Percentiles rank a stretch among this genome's conserved stretches.
Evolutionary conservation across 2,797 vertebrate species (phyloP).

Genomic region (Prunella strophiata): DNA sequence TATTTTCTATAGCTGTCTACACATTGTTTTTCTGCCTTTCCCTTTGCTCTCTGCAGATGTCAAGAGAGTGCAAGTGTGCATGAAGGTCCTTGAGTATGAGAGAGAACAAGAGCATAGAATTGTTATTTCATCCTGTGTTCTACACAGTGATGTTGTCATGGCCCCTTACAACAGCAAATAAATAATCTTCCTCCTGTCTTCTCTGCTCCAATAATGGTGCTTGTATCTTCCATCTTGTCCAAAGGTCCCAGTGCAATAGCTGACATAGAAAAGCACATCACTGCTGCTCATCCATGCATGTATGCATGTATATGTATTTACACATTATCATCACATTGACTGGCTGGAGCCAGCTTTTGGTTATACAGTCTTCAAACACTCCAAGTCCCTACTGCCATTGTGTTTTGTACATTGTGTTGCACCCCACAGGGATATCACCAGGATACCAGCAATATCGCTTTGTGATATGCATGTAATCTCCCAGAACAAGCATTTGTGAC

Average conservation of each 20-base stretch:
- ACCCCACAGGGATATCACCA: not conserved
- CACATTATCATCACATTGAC: not conserved
- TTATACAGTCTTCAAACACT: not conserved
- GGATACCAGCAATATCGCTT: not conserved
- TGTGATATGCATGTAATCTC: not conserved
- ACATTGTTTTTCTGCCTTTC: not conserved
- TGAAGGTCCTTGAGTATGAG: not conserved
- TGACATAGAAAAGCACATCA: conserved; percentile 16
- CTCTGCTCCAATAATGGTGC: not conserved
- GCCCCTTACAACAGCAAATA: not conserved
- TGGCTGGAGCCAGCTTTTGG: not conserved
- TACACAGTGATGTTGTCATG: not conserved
- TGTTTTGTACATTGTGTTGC: not conserved
- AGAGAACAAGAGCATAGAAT: not conserved
- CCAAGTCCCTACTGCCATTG: not conserved
- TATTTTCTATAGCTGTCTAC: not conserved
- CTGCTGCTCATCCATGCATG: conserved; percentile 13
- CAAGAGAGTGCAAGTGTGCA: not conserved
- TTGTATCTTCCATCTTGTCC: not conserved
- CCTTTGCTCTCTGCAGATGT: not conserved
- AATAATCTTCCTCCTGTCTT: not conserved
- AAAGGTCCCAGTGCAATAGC: not conserved
- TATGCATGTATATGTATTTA: conserved; percentile 20
- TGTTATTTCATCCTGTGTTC: not conserved
- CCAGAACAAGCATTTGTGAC: not conserved